These are phyloP conservation scores for Diabrotica undecimpunctata DNA, from an alignment of 1,140 invertebrate species.

Conservation along the genomic window DNA sequence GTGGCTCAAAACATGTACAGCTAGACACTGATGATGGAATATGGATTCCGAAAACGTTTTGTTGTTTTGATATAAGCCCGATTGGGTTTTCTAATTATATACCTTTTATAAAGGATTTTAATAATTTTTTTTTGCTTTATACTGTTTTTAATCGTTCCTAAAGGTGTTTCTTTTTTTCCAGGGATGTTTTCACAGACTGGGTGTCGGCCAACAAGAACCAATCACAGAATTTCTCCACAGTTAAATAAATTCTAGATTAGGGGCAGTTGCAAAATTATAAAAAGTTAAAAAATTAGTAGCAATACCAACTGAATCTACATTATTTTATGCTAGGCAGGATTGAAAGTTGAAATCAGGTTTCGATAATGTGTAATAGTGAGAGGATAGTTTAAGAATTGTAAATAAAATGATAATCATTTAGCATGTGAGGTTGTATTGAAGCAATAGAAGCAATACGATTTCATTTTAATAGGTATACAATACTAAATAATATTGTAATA, in stretches of 20 bases:
- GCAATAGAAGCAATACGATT: constrained; percentile 42
- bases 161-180: constrained; percentile 52
- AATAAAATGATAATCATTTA: constrained; percentile 44
- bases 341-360: constrained; percentile 9
- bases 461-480: constrained; percentile 37
- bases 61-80: too few relatives aligned
- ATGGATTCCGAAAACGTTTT: too few relatives aligned
- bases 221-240: constrained; percentile 58
- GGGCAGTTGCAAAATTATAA: constrained; percentile 24
- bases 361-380: constrained; percentile 36
- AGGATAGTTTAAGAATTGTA: constrained; percentile 37
- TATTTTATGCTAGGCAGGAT: constrained; percentile 25
- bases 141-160: not conserved
- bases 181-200: constrained; percentile 88
- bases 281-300: constrained; percentile 24
- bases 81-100: too few relatives aligned
- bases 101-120: too few relatives aligned
- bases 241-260: constrained; percentile 51
- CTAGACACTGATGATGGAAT: too few relatives aligned
- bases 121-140: too few relatives aligned
- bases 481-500: constrained; percentile 37
- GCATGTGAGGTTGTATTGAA: constrained; percentile 39
- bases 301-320: constrained; percentile 23
- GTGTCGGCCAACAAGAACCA: constrained; percentile 78
- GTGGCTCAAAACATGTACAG: too few relatives aligned